These are phyloP conservation scores for Parnassius smintheus DNA, from an alignment of 2,888 invertebrate genomes.

Conservation along the genomic window DNA sequence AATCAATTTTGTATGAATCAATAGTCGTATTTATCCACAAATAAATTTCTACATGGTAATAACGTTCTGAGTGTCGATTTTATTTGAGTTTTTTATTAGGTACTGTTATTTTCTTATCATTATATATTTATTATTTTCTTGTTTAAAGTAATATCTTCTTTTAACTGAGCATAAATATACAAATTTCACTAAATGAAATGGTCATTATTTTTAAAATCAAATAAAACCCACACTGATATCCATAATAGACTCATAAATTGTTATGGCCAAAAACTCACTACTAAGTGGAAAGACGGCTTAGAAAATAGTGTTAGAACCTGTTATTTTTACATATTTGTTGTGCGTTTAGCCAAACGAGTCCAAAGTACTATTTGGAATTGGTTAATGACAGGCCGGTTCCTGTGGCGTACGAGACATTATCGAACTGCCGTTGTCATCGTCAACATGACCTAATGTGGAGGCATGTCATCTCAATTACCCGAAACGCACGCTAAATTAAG, in stretches of 20 bases:
- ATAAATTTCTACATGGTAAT: too few species aligned
- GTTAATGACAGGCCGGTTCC: constrained; percentile 69
- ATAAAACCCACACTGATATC: background rate
- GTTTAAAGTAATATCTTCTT: too few species aligned
- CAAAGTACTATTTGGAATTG: constrained; percentile 69
- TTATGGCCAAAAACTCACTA: constrained; percentile 11
- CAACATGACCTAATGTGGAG: constrained; percentile 63
- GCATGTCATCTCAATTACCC: constrained; percentile 63
- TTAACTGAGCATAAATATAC: too few species aligned
- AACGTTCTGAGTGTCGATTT: too few species aligned
- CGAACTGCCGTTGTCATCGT: constrained; percentile 58
- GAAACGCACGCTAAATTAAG: constrained; percentile 53
- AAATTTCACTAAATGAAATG: too few species aligned
- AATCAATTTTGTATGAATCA: too few species aligned
- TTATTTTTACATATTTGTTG: constrained; percentile 35
- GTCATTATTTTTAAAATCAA: too few species aligned
- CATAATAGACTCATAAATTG: constrained; percentile 1
- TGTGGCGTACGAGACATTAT: constrained; percentile 57
- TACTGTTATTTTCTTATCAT: too few species aligned
- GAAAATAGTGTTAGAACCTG: constrained; percentile 22
- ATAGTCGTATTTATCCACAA: too few species aligned
- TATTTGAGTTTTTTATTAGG: too few species aligned
- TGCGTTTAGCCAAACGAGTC: constrained; percentile 41
- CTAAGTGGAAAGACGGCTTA: constrained; percentile 14
- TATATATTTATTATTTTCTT: too few species aligned